phyloP scores from a whole-genome alignment of 2,888 invertebrate genomes.

The Gerris lacustris region DNA sequence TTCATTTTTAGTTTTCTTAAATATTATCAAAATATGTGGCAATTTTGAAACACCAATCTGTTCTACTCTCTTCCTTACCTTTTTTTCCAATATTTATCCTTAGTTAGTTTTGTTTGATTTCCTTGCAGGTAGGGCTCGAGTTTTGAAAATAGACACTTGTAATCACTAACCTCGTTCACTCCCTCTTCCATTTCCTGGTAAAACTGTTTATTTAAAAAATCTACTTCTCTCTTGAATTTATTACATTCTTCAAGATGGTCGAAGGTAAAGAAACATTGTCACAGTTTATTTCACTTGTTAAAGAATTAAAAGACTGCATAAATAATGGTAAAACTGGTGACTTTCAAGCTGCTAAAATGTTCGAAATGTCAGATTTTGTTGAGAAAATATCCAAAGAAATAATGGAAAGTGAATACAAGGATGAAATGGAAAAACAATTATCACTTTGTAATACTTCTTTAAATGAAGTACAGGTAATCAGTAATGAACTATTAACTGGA shows the following conservation, averaged over 20 bases:
- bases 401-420: neutral
- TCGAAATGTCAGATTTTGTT: neutral
- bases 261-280: neutral
- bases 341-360: neutral
- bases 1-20: no score
- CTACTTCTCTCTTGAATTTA: no score
- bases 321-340: neutral
- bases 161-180: no score
- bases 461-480: neutral
- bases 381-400: neutral
- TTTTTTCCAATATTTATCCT: no score
- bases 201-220: no score
- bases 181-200: no score
- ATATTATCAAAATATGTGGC: no score
- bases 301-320: neutral
- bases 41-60: no score
- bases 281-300: neutral
- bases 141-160: neutral
- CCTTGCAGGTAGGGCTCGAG: neutral
- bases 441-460: neutral
- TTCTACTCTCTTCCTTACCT: no score
- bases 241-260: neutral
- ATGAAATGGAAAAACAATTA: neutral
- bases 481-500: neutral
- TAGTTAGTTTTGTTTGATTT: neutral